Evolutionary conservation across 2,797 vertebrate species (phyloP).

Genomic region (Cirrhinus molitorella): DNA sequence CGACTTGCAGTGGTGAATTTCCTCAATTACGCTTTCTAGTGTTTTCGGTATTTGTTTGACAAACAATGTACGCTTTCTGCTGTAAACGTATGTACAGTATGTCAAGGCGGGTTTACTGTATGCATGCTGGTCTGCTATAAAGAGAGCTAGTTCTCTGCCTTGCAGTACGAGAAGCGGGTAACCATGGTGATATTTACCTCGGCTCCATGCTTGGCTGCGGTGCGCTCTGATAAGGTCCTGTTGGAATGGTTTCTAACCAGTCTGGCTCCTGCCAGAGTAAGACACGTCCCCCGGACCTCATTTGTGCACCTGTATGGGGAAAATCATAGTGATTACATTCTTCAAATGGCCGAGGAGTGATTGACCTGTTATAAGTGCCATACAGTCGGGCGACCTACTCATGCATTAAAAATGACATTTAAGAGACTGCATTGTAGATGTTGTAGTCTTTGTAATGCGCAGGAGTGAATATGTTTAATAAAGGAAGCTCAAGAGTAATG

Average conservation of each 20-base stretch:
- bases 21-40: neutral
- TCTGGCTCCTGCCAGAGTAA: neutral
- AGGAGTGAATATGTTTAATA: neutral
- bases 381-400: constrained; percentile 39
- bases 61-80: neutral
- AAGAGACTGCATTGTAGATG: constrained; percentile 22
- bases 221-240: constrained; percentile 44
- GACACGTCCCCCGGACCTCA: neutral
- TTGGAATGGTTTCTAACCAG: constrained; percentile 39
- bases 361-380: constrained; percentile 30
- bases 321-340: constrained; percentile 38
- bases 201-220: constrained; percentile 41
- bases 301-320: constrained; percentile 30
- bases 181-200: constrained; percentile 62
- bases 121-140: constrained; percentile 7
- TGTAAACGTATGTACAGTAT: neutral
- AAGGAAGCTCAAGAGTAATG: constrained; percentile 41
- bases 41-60: neutral
- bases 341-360: constrained; percentile 15
- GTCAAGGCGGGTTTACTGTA: neutral
- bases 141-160: constrained; percentile 27
- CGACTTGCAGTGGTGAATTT: neutral
- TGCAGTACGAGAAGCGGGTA: constrained; percentile 37
- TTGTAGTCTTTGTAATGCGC: constrained; percentile 26
- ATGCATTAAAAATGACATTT: constrained; percentile 45